Evolutionary conservation across 2,888 invertebrate species (phyloP).

Genomic region (Patella depressa): DNA sequence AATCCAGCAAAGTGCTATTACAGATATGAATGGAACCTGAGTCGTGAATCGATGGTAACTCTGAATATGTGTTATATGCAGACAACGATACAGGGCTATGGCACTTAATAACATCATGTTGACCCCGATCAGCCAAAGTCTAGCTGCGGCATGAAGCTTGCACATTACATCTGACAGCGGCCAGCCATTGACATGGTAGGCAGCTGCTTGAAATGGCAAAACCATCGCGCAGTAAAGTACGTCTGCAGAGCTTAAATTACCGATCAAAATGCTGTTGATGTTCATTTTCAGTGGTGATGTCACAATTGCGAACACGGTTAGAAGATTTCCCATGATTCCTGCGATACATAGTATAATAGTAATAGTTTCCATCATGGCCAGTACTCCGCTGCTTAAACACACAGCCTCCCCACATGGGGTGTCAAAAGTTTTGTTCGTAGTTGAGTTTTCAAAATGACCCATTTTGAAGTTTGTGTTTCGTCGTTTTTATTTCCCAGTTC

Average conservation of each 20-base stretch:
- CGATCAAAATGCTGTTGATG: slow-evolving; percentile 61
- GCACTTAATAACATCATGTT: slow-evolving; percentile 54
- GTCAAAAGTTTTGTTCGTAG: not conserved
- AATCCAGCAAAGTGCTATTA: slow-evolving; percentile 52
- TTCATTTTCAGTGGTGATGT: slow-evolving; percentile 55
- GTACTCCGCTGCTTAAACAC: slow-evolving; percentile 40
- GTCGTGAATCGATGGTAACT: slow-evolving; percentile 49
- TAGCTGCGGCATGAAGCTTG: slow-evolving; percentile 51
- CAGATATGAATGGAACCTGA: slow-evolving; percentile 40
- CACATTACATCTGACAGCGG: slow-evolving; percentile 34
- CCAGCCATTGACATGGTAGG: slow-evolving; percentile 49
- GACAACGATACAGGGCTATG: slow-evolving; percentile 57
- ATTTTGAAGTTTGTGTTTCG: not conserved
- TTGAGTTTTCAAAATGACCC: not conserved
- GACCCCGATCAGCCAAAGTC: slow-evolving; percentile 55
- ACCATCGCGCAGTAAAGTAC: slow-evolving; percentile 55
- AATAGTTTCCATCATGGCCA: slow-evolving; percentile 47
- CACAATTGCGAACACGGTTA: slow-evolving; percentile 60
- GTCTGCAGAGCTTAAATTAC: slow-evolving; percentile 57
- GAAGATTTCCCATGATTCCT: slow-evolving; percentile 55
- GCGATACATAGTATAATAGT: slow-evolving; percentile 49
- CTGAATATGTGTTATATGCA: slow-evolving; percentile 54
- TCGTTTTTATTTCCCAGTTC: not conserved
- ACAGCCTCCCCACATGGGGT: slow-evolving; percentile 37
- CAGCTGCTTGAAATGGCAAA: slow-evolving; percentile 56